Evolutionary conservation across 2,888 invertebrate species (phyloP).

Genomic region (Trachelus tabidus): DNA sequence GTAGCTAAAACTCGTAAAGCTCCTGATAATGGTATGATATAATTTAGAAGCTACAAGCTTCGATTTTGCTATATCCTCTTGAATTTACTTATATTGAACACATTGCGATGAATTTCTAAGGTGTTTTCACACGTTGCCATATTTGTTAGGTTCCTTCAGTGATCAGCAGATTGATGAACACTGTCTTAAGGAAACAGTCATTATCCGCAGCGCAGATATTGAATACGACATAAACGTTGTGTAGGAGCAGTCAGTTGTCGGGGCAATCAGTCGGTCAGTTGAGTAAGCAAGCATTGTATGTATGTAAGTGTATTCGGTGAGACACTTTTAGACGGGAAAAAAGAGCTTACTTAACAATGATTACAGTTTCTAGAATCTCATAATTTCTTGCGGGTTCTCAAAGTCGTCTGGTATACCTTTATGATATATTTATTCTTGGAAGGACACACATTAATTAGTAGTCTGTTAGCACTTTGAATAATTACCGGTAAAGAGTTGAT

Average conservation of each 20-base stretch:
- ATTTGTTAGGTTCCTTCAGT: background rate
- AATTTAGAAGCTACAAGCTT: background rate
- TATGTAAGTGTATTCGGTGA: background rate
- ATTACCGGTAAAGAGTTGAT: background rate
- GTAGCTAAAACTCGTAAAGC: background rate
- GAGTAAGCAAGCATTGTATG: background rate
- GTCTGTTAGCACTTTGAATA: background rate
- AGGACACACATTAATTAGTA: background rate
- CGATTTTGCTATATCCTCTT: constrained; percentile 22
- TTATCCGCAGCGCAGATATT: background rate
- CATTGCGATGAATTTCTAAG: background rate
- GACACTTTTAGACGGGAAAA: background rate
- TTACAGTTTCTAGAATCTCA: background rate
- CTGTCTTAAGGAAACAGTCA: background rate
- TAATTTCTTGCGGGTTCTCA: background rate
- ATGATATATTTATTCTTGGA: background rate
- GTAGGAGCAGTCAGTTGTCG: background rate
- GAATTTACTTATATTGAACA: constrained; percentile 38
- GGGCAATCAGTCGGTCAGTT: background rate
- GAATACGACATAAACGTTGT: background rate
- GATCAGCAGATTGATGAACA: background rate
- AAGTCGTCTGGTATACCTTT: background rate
- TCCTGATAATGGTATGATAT: background rate
- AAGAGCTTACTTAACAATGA: background rate
- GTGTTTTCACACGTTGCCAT: background rate